These are phyloP conservation scores for Xerus rutilus DNA, from an alignment of 2,797 vertebrate species.

Conservation along the genomic window DNA sequence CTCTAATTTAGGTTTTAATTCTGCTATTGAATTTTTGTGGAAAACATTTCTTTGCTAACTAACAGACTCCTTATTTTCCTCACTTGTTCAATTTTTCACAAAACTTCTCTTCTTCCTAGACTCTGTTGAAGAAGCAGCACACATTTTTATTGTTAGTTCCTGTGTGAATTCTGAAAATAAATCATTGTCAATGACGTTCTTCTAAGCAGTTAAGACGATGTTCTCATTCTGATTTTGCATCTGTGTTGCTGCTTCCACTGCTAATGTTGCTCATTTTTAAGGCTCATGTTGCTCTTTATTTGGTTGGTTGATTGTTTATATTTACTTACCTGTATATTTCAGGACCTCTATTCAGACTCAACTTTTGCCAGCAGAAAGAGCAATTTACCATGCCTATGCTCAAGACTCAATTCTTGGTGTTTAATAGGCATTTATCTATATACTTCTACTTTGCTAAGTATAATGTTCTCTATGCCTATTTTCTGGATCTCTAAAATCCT, in stretches of 20 bases:
- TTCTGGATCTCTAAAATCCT: background rate
- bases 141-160: background rate
- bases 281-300: background rate
- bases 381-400: background rate
- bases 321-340: background rate
- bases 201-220: background rate
- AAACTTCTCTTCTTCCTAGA: background rate
- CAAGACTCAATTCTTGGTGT: background rate
- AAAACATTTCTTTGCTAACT: background rate
- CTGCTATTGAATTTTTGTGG: background rate
- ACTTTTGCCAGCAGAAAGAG: background rate
- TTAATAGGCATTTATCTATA: background rate
- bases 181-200: background rate
- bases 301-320: background rate
- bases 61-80: background rate
- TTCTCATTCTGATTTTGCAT: background rate
- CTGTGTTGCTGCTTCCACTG: background rate
- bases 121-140: background rate
- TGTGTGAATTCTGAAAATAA: background rate
- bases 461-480: background rate
- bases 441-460: background rate
- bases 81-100: background rate
- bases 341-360: background rate
- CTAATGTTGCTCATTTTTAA: background rate
- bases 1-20: background rate